These are phyloP conservation scores for Eupeodes luniger DNA, from an alignment of 2,888 invertebrate species.

Conservation along the genomic window DNA sequence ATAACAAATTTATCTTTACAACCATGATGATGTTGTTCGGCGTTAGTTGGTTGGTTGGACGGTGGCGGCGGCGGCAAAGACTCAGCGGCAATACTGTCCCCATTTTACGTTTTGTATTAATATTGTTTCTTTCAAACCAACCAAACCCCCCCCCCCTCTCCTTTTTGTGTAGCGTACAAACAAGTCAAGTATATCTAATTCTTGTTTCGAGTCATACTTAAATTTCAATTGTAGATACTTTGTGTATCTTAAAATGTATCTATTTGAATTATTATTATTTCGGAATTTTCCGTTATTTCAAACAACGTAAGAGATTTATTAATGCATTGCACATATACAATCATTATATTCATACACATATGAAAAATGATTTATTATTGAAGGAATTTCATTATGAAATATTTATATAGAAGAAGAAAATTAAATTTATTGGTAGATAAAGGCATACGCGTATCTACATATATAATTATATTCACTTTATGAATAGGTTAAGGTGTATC, in stretches of 20 bases:
- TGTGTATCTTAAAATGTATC: constrained; percentile 51
- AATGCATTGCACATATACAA: constrained; percentile 16
- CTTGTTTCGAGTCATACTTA: constrained; percentile 8
- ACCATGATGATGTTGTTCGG: background rate
- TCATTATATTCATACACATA: too few species aligned
- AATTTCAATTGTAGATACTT: constrained; percentile 51
- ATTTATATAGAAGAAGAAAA: background rate
- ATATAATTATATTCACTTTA: background rate
- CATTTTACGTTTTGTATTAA: constrained; percentile 4
- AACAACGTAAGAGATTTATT: constrained; percentile 53
- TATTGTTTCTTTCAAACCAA: background rate
- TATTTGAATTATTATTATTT: constrained; percentile 54
- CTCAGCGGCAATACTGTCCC: background rate
- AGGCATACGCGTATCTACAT: background rate
- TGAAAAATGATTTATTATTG: constrained; percentile 53
- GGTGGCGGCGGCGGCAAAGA: too few species aligned
- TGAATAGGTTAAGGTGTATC: background rate
- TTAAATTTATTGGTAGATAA: background rate
- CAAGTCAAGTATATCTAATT: background rate
- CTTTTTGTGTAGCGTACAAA: too few species aligned
- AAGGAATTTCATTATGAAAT: constrained; percentile 25
- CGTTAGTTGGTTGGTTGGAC: background rate
- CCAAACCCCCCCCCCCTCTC: too few species aligned
- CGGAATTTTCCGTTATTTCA: constrained; percentile 46
- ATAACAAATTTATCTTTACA: constrained; percentile 63